A percentile compares a stretch with the other conserved stretches of the same genome.
phyloP scores from a whole-genome alignment of 2,797 vertebrate genomes.

The Sebastiscus tertius region DNA sequence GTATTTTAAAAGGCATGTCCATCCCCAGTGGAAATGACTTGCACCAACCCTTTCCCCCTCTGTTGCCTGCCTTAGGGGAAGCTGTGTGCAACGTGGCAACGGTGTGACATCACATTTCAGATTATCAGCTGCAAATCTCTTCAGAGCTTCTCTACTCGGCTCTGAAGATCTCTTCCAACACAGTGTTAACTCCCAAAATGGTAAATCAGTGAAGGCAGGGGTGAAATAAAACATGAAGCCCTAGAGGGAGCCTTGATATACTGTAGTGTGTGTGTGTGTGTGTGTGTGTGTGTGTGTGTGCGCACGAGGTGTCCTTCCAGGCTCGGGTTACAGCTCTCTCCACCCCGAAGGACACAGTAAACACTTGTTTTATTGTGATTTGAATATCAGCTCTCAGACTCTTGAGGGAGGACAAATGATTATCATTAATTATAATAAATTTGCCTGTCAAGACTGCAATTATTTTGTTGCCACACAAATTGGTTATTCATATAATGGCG shows the following conservation, averaged over 20 bases:
- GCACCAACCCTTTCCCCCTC: background rate
- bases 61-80: background rate
- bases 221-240: slow-evolving; percentile 15
- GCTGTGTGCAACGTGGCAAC: background rate
- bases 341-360: slow-evolving; percentile 62
- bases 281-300: background rate
- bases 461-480: slow-evolving; percentile 86
- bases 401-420: slow-evolving; percentile 80
- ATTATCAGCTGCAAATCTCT: background rate
- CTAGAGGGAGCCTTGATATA: background rate
- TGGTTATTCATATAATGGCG: slow-evolving; percentile 74
- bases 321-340: slow-evolving; percentile 59
- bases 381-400: slow-evolving; percentile 76
- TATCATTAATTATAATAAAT: slow-evolving; percentile 89
- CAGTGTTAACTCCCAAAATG: slow-evolving; percentile 8
- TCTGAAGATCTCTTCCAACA: slow-evolving; percentile 14
- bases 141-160: background rate
- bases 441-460: slow-evolving; percentile 84
- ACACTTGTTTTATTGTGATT: slow-evolving; percentile 75
- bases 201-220: background rate
- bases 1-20: background rate
- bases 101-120: slow-evolving; percentile 33
- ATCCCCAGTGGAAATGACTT: background rate
- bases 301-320: slow-evolving; percentile 49
- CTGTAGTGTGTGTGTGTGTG: background rate